Evolutionary conservation across 2,797 vertebrate species (phyloP), one percentile per base, ranked within the genome.

Genomic region (Rhadinocentrus ornatus): DNA sequence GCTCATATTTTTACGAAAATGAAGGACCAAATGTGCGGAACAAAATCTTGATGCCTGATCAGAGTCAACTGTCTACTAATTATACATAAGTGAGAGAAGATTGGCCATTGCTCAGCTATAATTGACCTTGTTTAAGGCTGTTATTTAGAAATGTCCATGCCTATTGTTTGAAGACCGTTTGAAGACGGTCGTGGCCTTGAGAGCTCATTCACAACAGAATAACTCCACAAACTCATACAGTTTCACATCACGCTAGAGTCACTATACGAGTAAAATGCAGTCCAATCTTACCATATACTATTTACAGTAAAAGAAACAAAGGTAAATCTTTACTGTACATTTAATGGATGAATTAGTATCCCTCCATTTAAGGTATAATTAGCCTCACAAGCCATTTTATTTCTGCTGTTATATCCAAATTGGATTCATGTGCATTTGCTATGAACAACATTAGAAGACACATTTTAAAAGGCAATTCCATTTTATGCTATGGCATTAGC

Each of bases 121-220:
- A 66, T 34, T 65, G 65, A 81, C 73, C 76, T 82, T 73, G 73
- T 79, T 83, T 68, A 46, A 63, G 44, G 65, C 62, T 66, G 59
- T 81, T 84, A 58, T 84, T 87, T 82, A 68, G 56, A 82, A 76
- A 81, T 63, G 66, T 69, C 69, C 54, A 63, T 27, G 55, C 46
- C 58, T 83, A 60, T 81, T 84, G 68, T 88, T 73, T 74, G 48
- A 61, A 66, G 57, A 85, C 65, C 61, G 69, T 61, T 71, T 73
- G 70, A 31, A 35, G 37, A 27, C 54, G 27, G 26, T 22, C 61
- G 74, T 13, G 53, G 74, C 78, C 65, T 62, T 64, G 27, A 41
- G 58, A 78, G 58, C 2, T 1, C 1, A 5, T 58, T 73, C n/a
- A 31, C 62, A 55, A 29, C 46, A 53, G 2, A 73, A 27, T 16